Base-by-base conservation (phyloP, 2,888 invertebrate species). In the Globia sparganii region DNA sequence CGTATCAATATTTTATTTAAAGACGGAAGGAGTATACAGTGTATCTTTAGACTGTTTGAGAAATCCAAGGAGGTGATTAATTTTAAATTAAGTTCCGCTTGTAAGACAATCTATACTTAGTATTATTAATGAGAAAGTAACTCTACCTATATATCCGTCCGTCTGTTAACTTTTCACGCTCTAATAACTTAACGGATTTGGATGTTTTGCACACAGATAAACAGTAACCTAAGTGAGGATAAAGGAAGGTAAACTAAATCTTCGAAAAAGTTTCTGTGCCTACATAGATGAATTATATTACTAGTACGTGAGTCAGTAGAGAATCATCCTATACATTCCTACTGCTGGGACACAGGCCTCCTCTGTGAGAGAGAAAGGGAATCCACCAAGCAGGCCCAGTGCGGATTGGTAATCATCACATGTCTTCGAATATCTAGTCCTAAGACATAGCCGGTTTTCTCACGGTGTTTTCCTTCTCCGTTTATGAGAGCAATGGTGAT, bases 1-100 rank as follows among this genome's bases (percentile, higher is more conserved):
- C 9, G 21, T 15, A 37, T 46, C 13, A 46, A 65, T 78, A 25
- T 58, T 77, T 58, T 6, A 49, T 74, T 58, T 6, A 11, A 21
- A 53, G 0, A 31, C 3, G 5, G 31, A 75, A n/a, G 15, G 18
- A n/a, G 2, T 59, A 31, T 49, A 65, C 4, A 28, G 15, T 4
- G 1, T 74, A 18, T 68, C 34, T 34, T 21, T 18, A 53, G 11
- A 31, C 37, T 28, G 21, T 49, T 64, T 0, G 31, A 43, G 1
- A 34, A n/a, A 40, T 21, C 6, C 21, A n/a, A 40, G 5, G 4
- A 40, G 8, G 18, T 11, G 28, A 58, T 58, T 6, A 56, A 56
- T 28, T n/a, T 58, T 58, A 28, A 58, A 58, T 58, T 28, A 28
- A 58, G 58, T 15, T 28, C 28, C 18, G 37, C 40, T 40, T 28